These are phyloP conservation scores for Allophyes oxyacanthae DNA, from an alignment of 2,888 invertebrate genomes.

Conservation along the genomic window DNA sequence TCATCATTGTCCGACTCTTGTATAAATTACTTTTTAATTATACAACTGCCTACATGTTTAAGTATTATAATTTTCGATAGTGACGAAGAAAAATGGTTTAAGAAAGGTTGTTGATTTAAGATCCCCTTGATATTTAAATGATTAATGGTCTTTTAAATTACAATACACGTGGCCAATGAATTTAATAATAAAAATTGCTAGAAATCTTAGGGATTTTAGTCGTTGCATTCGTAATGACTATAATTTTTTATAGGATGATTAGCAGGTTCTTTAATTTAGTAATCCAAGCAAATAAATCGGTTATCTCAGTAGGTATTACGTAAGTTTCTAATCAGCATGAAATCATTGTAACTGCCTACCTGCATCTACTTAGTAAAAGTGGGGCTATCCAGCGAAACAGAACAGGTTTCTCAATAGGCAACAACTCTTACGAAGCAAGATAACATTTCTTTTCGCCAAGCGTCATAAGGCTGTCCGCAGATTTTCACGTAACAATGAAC, in stretches of 20 bases:
- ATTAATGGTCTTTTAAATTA: background rate
- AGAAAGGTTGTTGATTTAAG: constrained; percentile 2
- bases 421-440: constrained; percentile 9
- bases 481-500: constrained; percentile 24
- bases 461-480: background rate
- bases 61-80: constrained; percentile 5
- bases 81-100: constrained; percentile 4
- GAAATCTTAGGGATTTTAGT: too few relatives aligned
- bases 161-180: too few relatives aligned
- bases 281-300: constrained; percentile 34
- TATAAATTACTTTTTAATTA: constrained; percentile 49
- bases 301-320: constrained; percentile 37
- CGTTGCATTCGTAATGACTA: too few relatives aligned
- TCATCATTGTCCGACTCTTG: constrained; percentile 25
- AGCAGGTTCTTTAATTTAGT: constrained; percentile 15
- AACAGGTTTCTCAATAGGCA: constrained; percentile 39
- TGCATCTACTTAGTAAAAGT: constrained; percentile 26
- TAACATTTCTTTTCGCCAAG: constrained; percentile 33
- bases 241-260: background rate
- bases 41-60: constrained; percentile 1
- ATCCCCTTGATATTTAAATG: background rate
- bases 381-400: constrained; percentile 34
- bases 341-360: constrained; percentile 25
- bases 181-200: too few relatives aligned
- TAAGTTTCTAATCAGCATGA: constrained; percentile 38